A percentile compares a stretch with the other conserved stretches of the same genome.
Evolutionary conservation across 2,797 vertebrate species (phyloP).

Genomic region (Centropyge bicolor): DNA sequence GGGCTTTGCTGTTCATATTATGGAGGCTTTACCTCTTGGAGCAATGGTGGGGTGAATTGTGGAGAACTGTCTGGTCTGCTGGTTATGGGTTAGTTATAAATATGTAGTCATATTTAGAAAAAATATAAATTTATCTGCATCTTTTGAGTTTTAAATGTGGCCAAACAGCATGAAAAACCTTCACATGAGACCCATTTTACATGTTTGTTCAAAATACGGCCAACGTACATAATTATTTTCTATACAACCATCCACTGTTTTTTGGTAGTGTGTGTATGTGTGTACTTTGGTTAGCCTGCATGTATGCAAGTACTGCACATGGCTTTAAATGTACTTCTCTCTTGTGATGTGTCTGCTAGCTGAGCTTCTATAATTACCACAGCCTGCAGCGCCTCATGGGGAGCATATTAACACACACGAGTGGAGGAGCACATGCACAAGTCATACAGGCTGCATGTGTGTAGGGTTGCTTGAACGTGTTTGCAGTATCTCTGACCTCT

Average conservation of each 20-base stretch:
- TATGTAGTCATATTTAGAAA: background rate
- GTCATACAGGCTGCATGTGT: conserved; percentile 38
- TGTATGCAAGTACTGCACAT: conserved; percentile 29
- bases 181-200: background rate
- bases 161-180: conserved; percentile 1
- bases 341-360: conserved; percentile 72
- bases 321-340: conserved; percentile 70
- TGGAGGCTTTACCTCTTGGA: conserved; percentile 18
- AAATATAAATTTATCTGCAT: background rate
- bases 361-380: conserved; percentile 84
- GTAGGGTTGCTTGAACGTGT: conserved; percentile 16
- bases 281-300: background rate
- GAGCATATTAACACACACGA: conserved; percentile 86
- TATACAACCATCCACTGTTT: background rate
- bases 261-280: background rate
- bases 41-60: background rate
- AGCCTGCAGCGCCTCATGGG: conserved; percentile 85
- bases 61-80: background rate
- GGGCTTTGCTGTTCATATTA: conserved; percentile 38
- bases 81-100: conserved; percentile 3
- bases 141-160: background rate
- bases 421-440: conserved; percentile 77
- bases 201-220: background rate
- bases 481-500: conserved; percentile 26
- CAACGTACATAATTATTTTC: background rate